Conservation (phyloP, 2,797 vertebrate species). For the Clarias platycephalus region DNA sequence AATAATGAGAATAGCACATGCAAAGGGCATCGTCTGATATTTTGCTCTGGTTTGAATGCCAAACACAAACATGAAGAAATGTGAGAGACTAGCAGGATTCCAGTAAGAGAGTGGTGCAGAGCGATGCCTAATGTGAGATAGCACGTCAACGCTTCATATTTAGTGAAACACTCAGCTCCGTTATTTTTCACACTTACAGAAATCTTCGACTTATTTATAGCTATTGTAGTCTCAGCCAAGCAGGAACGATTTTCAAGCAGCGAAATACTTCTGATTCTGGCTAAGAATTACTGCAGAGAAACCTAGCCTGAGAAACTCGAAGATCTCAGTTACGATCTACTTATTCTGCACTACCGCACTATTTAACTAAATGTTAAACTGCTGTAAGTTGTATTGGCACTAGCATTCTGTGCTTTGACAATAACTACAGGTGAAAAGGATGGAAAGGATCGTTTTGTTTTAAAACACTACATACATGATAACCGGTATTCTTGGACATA, state of each 20-base stretch:
- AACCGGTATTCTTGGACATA: not conserved
- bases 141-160: not conserved
- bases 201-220: conserved; percentile 8
- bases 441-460: not conserved
- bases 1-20: conserved; percentile 41
- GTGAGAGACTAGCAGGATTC: conserved; percentile 13
- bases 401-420: not conserved
- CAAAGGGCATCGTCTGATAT: conserved; percentile 35
- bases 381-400: not conserved
- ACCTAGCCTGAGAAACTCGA: not conserved
- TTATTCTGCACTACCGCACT: not conserved
- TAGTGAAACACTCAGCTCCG: conserved; percentile 1
- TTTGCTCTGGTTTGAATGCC: conserved; percentile 39
- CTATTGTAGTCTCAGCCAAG: not conserved
- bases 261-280: not conserved
- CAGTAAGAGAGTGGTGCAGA: not conserved
- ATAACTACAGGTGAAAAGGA: not conserved
- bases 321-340: not conserved
- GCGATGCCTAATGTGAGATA: not conserved
- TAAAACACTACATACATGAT: no score
- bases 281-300: no score
- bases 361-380: not conserved
- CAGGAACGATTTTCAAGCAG: not conserved
- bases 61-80: conserved; percentile 25
- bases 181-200: conserved; percentile 12